phyloP scores from a whole-genome alignment of 2,797 vertebrate species.

The Enteromius argenteus region DNA sequence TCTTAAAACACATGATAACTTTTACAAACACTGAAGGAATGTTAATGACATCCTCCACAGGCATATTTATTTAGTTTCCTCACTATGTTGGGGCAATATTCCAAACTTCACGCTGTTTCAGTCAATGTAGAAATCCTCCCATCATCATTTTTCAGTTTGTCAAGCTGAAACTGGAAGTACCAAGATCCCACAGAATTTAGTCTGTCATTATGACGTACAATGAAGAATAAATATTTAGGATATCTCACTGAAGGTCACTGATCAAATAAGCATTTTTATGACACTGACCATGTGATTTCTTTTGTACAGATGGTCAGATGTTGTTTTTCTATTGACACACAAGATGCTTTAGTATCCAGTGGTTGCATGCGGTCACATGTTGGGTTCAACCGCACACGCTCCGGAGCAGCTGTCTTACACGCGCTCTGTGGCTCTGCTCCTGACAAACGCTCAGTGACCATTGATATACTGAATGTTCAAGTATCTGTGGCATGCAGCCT shows the following conservation, averaged over 20 bases:
- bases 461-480: slow-evolving; percentile 73
- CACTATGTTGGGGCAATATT: background rate
- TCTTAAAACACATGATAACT: slow-evolving; percentile 17
- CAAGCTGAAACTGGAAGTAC: background rate
- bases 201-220: background rate
- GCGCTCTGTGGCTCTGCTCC: slow-evolving; percentile 54
- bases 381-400: slow-evolving; percentile 60
- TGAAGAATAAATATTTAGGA: slow-evolving; percentile 13
- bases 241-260: background rate
- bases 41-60: slow-evolving; percentile 25
- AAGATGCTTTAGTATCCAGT: slow-evolving; percentile 7
- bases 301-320: slow-evolving; percentile 13
- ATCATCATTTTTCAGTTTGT: slow-evolving; percentile 1
- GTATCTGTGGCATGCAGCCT: slow-evolving; percentile 85
- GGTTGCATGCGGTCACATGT: slow-evolving; percentile 53
- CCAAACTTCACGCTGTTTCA: slow-evolving; percentile 15
- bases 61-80: slow-evolving; percentile 37
- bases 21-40: slow-evolving; percentile 22
- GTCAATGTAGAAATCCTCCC: slow-evolving; percentile 14
- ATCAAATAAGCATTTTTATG: slow-evolving; percentile 5
- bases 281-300: background rate
- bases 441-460: slow-evolving; percentile 63
- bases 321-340: background rate
- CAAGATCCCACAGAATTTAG: background rate
- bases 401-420: slow-evolving; percentile 51